Percentiles rank a stretch among this genome's conserved stretches.
Conservation (phyloP, 2,797 vertebrate genomes). For the Typhlichthys subterraneus region DNA sequence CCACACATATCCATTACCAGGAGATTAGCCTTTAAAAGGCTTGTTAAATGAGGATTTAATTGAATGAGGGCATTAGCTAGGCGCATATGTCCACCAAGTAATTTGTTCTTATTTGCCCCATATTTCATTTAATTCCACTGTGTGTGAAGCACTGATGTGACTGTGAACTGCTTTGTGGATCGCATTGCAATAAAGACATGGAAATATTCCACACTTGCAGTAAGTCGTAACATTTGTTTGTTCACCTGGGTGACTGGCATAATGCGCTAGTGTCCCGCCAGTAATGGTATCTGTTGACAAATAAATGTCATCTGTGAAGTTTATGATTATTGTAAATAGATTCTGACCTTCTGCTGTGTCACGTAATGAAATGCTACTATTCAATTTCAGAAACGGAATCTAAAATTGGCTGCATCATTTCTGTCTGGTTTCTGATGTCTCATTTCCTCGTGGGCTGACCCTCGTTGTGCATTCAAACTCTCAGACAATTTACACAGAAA, state of each 20-base stretch:
- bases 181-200: conserved; percentile 15
- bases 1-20: conserved; percentile 32
- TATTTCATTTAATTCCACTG: conserved; percentile 39
- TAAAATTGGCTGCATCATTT: background rate
- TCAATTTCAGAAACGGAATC: too few relatives aligned
- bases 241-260: conserved; percentile 5
- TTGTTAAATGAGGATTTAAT: conserved; percentile 52
- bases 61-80: conserved; percentile 50
- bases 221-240: conserved; percentile 4
- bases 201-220: conserved; percentile 19
- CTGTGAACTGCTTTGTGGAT: conserved; percentile 16
- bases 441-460: conserved; percentile 32
- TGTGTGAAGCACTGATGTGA: conserved; percentile 11
- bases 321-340: background rate
- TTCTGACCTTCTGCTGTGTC: background rate
- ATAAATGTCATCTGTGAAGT: background rate
- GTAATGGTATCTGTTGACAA: background rate
- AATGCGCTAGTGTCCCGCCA: background rate
- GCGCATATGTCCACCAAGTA: conserved; percentile 34
- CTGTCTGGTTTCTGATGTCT: conserved; percentile 31
- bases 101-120: conserved; percentile 24
- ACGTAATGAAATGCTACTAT: too few relatives aligned
- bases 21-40: conserved; percentile 40
- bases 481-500: conserved; percentile 35
- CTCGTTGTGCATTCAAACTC: conserved; percentile 45